Conservation (phyloP, 2,888 invertebrate genomes). For the Cheiracanthium punctorium region DNA sequence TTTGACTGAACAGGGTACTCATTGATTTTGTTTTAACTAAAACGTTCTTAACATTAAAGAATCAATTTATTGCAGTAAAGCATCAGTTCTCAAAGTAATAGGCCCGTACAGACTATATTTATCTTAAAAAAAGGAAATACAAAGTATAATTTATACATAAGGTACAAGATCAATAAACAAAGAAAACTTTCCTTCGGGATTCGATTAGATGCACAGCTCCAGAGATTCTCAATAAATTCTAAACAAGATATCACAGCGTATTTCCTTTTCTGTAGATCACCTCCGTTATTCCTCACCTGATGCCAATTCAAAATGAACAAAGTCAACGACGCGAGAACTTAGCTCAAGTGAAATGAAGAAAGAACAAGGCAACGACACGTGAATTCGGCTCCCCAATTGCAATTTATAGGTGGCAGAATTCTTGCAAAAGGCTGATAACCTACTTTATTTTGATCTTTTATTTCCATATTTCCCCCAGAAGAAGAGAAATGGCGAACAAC, state of each 20-base stretch:
- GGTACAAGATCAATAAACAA: too few relatives aligned
- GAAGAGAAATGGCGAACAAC: conserved; percentile 26
- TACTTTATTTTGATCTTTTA: conserved; percentile 26
- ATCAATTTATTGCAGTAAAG: too few relatives aligned
- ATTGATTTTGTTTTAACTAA: too few relatives aligned
- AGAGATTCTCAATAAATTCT: conserved; percentile 3
- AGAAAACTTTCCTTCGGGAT: background rate
- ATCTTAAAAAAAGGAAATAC: too few relatives aligned
- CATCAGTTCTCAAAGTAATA: too few relatives aligned
- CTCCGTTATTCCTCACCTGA: background rate
- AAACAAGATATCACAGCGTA: background rate
- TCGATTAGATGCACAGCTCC: background rate
- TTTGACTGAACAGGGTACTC: too few relatives aligned
- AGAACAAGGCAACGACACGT: conserved; percentile 32
- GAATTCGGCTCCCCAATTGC: conserved; percentile 19
- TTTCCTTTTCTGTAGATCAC: background rate
- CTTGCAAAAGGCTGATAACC: conserved; percentile 30
- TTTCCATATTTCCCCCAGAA: conserved; percentile 49
- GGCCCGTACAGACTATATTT: too few relatives aligned
- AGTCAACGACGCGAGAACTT: conserved; percentile 10
- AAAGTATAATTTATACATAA: too few relatives aligned
- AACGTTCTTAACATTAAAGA: too few relatives aligned
- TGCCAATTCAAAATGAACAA: conserved; percentile 17
- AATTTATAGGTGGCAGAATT: conserved; percentile 30
- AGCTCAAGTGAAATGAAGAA: conserved; percentile 8